Conservation (phyloP, 2,113 vertebrate genomes). For the Dicerorhinus sumatrensis region DNA sequence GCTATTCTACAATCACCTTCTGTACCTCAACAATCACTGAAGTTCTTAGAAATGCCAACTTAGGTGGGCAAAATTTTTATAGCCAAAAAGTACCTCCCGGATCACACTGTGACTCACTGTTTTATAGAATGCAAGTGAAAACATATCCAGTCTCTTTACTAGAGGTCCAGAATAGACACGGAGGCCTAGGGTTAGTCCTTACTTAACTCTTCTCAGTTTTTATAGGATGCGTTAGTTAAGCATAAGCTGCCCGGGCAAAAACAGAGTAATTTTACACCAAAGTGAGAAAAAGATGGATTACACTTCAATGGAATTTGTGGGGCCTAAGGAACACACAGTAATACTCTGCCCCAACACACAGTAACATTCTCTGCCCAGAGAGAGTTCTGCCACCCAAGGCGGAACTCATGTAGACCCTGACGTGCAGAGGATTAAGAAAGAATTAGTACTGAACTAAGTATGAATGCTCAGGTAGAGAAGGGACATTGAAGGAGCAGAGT, state of each 20-base stretch:
- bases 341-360: not conserved
- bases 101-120: not conserved
- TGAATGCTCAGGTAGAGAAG: not conserved
- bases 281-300: not conserved
- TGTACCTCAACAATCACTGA: not conserved
- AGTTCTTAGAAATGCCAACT: not conserved
- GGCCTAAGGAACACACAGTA: not conserved
- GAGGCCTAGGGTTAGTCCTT: not conserved
- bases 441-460: not conserved
- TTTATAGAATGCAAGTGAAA: not conserved
- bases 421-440: not conserved
- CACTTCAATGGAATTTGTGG: not conserved
- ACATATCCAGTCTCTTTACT: not conserved
- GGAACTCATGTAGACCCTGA: not conserved
- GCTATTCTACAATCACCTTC: not conserved
- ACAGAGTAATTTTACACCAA: not conserved
- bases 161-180: not conserved
- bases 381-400: not conserved
- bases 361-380: not conserved
- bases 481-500: not conserved
- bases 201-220: not conserved
- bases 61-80: not conserved
- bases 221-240: not conserved
- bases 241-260: not conserved
- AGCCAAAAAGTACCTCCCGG: not conserved